Conservation (phyloP, 92 coral and sea anemone genomes). For the Paramuricea clavata region DNA sequence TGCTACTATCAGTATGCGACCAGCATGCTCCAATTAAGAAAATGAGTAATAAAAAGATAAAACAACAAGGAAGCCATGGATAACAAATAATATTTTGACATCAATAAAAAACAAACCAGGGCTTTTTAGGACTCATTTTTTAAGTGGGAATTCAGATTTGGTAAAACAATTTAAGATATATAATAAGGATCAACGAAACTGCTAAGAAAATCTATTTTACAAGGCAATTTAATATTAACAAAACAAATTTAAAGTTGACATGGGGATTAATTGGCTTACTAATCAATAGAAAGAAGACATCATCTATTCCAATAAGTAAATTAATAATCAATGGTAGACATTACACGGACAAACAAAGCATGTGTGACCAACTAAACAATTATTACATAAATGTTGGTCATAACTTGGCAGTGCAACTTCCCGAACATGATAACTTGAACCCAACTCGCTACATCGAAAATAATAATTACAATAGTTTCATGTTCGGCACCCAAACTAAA, state of each 20-base stretch:
- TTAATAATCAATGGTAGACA: background rate
- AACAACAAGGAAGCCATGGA: background rate
- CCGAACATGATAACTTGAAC: no score
- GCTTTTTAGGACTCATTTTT: background rate
- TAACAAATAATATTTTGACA: background rate
- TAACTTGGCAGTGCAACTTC: no score
- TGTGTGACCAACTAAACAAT: constrained; percentile 7
- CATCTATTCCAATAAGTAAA: constrained; percentile 5
- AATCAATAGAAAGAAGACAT: constrained; percentile 23
- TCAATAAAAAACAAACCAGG: background rate
- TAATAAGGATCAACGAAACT: background rate
- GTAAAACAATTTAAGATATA: background rate
- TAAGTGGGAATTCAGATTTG: background rate
- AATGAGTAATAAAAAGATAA: background rate
- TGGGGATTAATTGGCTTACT: constrained; percentile 33
- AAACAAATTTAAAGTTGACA: background rate
- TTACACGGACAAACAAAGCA: background rate
- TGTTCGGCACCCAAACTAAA: no score
- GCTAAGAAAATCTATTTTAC: background rate
- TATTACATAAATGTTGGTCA: no score
- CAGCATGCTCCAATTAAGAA: background rate
- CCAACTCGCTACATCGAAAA: no score
- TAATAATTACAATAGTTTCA: no score
- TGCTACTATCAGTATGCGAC: background rate
- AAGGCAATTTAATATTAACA: background rate